Evolutionary conservation across 2,113 vertebrate species (phyloP).

Genomic region (Psettodes erumei): DNA sequence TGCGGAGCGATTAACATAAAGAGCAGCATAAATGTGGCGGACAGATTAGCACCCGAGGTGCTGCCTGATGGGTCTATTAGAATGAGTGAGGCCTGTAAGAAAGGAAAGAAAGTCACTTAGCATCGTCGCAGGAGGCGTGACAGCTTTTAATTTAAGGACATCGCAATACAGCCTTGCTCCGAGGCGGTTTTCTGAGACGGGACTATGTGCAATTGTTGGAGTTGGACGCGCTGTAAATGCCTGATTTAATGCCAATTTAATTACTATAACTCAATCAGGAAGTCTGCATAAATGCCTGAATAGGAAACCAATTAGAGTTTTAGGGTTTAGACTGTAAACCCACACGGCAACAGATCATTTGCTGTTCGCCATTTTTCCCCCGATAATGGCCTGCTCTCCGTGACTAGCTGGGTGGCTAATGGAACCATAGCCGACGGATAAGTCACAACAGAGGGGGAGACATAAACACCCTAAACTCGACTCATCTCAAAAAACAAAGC

Average conservation of each 20-base stretch:
- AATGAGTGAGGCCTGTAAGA: conserved; percentile 7
- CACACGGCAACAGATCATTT: conserved; percentile 29
- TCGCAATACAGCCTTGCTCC: neutral
- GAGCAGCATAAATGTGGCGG: conserved; percentile 40
- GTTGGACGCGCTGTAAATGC: conserved; percentile 35
- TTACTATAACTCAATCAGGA: conserved; percentile 54
- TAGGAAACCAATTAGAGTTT: conserved; percentile 34
- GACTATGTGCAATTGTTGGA: conserved; percentile 9
- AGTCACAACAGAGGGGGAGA: conserved; percentile 1
- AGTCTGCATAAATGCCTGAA: conserved; percentile 26
- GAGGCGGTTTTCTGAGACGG: conserved; percentile 17
- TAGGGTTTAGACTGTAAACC: conserved; percentile 27
- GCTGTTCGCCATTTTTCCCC: conserved; percentile 18
- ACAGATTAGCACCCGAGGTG: conserved; percentile 43
- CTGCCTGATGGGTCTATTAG: conserved; percentile 43
- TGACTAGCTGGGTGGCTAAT: conserved; percentile 34
- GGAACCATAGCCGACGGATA: conserved; percentile 15
- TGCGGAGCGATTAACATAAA: conserved; percentile 31
- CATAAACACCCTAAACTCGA: conserved; percentile 43
- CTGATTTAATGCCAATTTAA: conserved; percentile 37
- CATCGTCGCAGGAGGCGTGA: neutral
- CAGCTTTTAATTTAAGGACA: conserved; percentile 37
- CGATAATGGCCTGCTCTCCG: conserved; percentile 10
- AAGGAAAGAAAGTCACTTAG: conserved; percentile 13
- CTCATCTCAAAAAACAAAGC: conserved; percentile 11